Conservation (phyloP, 2,797 vertebrate species). For the Sebastes reedi region DNA sequence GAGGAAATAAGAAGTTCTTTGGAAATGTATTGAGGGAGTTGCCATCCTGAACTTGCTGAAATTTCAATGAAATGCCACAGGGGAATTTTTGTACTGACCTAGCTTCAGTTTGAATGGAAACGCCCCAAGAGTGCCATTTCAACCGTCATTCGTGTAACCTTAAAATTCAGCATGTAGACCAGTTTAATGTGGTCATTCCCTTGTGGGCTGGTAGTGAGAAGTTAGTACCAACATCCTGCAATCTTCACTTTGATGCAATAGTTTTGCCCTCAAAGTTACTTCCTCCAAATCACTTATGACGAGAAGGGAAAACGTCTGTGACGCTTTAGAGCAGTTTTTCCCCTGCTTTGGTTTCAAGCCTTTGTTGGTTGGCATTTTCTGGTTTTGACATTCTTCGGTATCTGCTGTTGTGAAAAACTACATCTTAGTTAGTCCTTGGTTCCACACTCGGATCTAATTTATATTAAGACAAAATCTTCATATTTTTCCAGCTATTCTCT, state of each 20-base stretch:
- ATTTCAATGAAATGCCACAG: neutral
- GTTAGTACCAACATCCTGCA: neutral
- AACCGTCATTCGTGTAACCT: accelerated
- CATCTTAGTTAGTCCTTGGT: neutral
- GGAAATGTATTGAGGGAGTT: neutral
- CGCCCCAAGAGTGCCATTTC: neutral
- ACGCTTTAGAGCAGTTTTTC: neutral
- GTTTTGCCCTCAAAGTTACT: neutral
- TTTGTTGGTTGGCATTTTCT: neutral
- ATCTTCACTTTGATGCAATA: neutral
- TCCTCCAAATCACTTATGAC: neutral
- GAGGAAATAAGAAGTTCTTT: neutral
- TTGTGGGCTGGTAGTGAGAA: neutral
- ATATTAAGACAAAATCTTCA: neutral
- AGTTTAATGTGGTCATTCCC: neutral
- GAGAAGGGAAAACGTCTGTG: neutral
- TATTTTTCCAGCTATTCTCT: neutral
- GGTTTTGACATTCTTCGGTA: neutral
- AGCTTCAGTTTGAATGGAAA: neutral
- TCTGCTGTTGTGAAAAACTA: neutral
- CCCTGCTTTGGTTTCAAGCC: neutral
- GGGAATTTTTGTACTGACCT: neutral
- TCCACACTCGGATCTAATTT: accelerated
- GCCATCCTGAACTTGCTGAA: neutral
- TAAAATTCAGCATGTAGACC: neutral